phyloP scores from a whole-genome alignment of 2,113 vertebrate genomes.

The Aegypius monachus region DNA sequence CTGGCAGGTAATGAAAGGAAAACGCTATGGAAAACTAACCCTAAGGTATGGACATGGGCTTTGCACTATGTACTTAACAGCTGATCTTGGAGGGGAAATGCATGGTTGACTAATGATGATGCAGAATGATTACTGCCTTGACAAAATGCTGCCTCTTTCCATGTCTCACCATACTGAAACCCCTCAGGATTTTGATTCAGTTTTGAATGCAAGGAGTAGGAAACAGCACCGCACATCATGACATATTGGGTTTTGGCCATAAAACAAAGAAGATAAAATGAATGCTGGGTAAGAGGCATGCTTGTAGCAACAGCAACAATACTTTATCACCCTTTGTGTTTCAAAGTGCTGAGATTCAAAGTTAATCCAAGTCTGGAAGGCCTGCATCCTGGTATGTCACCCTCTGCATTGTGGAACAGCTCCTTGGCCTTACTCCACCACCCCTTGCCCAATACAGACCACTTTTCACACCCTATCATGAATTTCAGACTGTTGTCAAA shows the following conservation, averaged over 20 bases:
- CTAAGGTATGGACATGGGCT: neutral
- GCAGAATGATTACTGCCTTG: neutral
- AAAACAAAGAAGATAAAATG: neutral
- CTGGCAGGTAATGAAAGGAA: neutral
- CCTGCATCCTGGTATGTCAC: neutral
- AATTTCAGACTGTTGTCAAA: neutral
- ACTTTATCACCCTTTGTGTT: neutral
- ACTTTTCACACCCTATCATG: neutral
- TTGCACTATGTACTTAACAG: neutral
- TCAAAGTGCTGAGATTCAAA: neutral
- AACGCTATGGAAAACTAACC: neutral
- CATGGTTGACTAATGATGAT: neutral
- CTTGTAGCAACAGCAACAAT: neutral
- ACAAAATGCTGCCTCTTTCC: neutral
- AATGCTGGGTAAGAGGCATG: neutral
- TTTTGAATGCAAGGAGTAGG: neutral
- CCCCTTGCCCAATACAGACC: neutral
- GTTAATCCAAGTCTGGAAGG: neutral
- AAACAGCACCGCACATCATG: neutral
- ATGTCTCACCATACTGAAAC: neutral
- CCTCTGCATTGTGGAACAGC: neutral
- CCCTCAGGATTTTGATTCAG: neutral
- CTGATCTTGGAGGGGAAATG: neutral
- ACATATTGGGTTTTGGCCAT: neutral
- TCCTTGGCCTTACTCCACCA: neutral